Evolutionary conservation across 2,797 vertebrate genomes (phyloP).

Genomic region (Potorous gilbertii): DNA sequence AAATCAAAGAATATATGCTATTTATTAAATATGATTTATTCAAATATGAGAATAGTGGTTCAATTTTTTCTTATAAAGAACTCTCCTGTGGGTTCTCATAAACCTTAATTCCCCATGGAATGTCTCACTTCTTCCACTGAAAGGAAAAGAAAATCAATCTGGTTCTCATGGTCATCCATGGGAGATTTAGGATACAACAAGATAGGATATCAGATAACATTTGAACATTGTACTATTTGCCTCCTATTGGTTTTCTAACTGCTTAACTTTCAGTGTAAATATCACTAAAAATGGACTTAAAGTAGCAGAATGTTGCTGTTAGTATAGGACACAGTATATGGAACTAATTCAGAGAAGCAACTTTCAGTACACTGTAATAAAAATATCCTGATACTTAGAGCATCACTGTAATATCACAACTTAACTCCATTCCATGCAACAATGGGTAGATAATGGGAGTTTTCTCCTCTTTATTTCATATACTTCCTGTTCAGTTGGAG

Average conservation of each 20-base stretch:
- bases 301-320: neutral
- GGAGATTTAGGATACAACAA: neutral
- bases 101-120: neutral
- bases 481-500: neutral
- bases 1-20: neutral
- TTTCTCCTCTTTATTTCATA: constrained; percentile 35
- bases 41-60: neutral
- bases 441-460: constrained; percentile 36
- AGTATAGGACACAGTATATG: neutral
- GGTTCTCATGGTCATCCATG: neutral
- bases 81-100: neutral
- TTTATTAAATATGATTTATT: neutral
- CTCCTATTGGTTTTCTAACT: neutral
- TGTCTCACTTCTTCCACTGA: neutral
- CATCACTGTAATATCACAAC: constrained; percentile 35
- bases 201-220: neutral
- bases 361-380: constrained; percentile 19
- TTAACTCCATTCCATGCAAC: constrained; percentile 1
- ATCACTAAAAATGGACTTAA: neutral
- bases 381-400: constrained; percentile 27
- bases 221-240: constrained; percentile 17
- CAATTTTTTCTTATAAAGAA: neutral
- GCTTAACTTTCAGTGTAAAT: neutral
- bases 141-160: neutral
- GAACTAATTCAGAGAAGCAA: constrained; percentile 10